Evolutionary conservation across 2,113 vertebrate species (phyloP).

Genomic region (Chloropsis hardwickii): DNA sequence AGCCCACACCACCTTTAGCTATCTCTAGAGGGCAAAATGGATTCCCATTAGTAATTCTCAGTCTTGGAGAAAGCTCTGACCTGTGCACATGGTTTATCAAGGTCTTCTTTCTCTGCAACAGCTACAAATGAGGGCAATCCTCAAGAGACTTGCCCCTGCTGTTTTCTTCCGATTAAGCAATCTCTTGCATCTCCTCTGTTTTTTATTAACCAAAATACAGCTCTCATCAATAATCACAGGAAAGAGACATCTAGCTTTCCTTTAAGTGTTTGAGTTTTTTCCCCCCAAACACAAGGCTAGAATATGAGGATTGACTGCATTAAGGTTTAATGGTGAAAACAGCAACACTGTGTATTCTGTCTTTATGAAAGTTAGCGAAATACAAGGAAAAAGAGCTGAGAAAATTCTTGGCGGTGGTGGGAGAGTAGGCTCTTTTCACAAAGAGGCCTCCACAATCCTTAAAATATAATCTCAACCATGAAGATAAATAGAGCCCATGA

Average conservation of each 20-base stretch:
- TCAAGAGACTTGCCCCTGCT: neutral
- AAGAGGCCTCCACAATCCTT: neutral
- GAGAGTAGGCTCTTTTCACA: neutral
- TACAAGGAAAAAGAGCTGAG: neutral
- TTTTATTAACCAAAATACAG: neutral
- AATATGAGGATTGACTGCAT: neutral
- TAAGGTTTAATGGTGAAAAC: neutral
- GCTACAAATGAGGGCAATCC: neutral
- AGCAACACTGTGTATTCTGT: fast-evolving
- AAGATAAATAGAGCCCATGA: neutral
- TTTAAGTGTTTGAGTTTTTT: neutral
- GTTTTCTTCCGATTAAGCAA: neutral
- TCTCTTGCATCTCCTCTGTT: neutral
- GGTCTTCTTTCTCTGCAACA: neutral
- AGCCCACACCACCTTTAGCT: neutral
- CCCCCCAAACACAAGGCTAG: neutral
- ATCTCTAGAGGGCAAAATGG: neutral
- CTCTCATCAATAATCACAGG: neutral
- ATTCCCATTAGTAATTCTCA: neutral
- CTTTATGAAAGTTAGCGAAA: neutral
- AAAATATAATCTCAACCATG: neutral
- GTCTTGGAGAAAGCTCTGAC: neutral
- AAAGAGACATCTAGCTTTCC: neutral
- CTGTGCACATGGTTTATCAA: neutral
- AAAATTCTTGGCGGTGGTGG: neutral